Evolutionary conservation across 1,140 invertebrate genomes (phyloP).

Genomic region (Magallana angulata): DNA sequence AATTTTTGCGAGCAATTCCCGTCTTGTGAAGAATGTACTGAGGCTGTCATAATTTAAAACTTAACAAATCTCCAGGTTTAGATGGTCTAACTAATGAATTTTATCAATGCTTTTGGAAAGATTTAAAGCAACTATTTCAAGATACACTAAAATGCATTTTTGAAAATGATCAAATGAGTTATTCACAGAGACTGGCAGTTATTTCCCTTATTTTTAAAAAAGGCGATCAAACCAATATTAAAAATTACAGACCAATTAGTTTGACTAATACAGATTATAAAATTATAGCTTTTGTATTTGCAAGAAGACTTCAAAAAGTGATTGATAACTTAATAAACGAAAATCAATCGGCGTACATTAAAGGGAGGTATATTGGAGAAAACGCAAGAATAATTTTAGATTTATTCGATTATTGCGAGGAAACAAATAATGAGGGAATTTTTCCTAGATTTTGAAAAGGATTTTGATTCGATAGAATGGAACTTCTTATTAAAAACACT

Average conservation of each 20-base stretch:
- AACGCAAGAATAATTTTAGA: too few species aligned
- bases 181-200: background rate
- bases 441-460: too few species aligned
- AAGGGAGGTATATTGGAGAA: too few species aligned
- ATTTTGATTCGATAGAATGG: too few species aligned
- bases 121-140: background rate
- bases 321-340: too few species aligned
- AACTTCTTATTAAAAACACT: too few species aligned
- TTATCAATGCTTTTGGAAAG: constrained; percentile 37
- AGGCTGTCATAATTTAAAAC: constrained; percentile 9
- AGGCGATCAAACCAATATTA: background rate
- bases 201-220: background rate
- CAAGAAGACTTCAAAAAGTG: background rate
- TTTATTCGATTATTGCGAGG: too few species aligned
- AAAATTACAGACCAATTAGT: too few species aligned
- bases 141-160: background rate
- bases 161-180: background rate
- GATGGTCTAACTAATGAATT: constrained; percentile 32
- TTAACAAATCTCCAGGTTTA: background rate
- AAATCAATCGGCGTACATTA: too few species aligned
- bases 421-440: too few species aligned
- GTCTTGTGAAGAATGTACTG: constrained; percentile 18
- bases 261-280: too few species aligned
- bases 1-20: constrained; percentile 17
- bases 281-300: too few species aligned